Evolutionary conservation across 2,797 vertebrate genomes (phyloP), one percentile per base, ranked within the genome.

Genomic region (Sebastes nivosus): DNA sequence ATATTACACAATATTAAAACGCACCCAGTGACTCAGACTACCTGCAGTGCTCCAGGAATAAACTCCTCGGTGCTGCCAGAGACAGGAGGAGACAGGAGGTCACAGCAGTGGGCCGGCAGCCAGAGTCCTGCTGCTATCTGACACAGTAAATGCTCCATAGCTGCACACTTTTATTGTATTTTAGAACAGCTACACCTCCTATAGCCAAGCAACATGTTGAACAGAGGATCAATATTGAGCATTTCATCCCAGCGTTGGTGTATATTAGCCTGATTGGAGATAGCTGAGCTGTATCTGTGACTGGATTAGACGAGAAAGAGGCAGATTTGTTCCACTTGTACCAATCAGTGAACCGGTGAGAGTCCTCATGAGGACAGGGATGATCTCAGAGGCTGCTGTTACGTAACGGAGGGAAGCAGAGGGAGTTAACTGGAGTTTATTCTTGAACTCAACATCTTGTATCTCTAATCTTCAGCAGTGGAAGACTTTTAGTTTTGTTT

Each of bases 341-440:
- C 77, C 81, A 59, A 71, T 81, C 88, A 81, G 86, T 82, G 74
- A 74, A 57, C 64, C 27, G n/a, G 32, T 9, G 36, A 71, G 52
- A 85, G 89, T 76, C 87, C 82, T 7, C 67, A 73, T 81, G 81
- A 92, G 92, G 80, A 72, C 76, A 32, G 78, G 46, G 85, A 64
- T 92, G 88, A 92, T 77, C 90, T 92, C 85, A 88, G 50, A 77
- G 89, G 75, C 85, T 77, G 83, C 27, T 24, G 68, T 94, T 94
- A 88, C 91, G 79, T 91, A 94, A 93, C 0, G 2, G 70, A 57
- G 65, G 50, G 55, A 60, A 36, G 24, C 72, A 69, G 67, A 74
- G 72, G 13, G 69, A 60, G 75, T 70, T 67, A 24, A 68, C 60
- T 32, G 13, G 7, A 63, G 16, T 63, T 30, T 55, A 25, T 60